Conservation (phyloP, 2,797 vertebrate species). For the Steatocranus sp. region DNA sequence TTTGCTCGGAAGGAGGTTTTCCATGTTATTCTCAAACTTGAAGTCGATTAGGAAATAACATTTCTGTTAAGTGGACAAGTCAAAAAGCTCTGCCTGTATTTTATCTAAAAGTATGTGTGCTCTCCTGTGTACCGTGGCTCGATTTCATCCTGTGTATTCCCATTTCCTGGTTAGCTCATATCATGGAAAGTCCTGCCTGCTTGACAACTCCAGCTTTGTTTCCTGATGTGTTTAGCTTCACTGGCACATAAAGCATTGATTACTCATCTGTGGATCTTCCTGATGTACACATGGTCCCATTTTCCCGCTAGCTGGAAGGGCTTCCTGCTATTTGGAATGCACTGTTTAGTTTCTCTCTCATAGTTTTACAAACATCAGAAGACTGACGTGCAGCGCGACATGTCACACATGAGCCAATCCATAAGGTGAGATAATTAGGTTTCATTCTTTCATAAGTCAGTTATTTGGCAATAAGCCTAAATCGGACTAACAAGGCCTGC, state of each 20-base stretch:
- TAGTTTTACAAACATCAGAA: conserved; percentile 72
- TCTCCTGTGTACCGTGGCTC: conserved; percentile 5
- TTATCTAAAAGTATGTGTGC: neutral
- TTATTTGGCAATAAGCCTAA: conserved; percentile 20
- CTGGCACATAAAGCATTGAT: conserved; percentile 64
- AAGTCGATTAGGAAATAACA: neutral
- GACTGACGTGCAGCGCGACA: conserved; percentile 65
- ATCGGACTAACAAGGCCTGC: conserved; percentile 20
- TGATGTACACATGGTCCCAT: conserved; percentile 72
- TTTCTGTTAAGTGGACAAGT: neutral
- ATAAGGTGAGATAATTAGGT: conserved; percentile 53
- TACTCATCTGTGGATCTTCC: conserved; percentile 76
- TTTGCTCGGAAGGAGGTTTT: neutral
- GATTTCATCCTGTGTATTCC: conserved; percentile 61
- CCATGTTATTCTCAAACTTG: neutral
- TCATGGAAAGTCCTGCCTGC: conserved; percentile 59
- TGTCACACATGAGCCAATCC: conserved; percentile 45
- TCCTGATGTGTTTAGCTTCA: conserved; percentile 67
- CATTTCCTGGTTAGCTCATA: conserved; percentile 59
- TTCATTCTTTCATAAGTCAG: conserved; percentile 37
- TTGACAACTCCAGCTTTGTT: conserved; percentile 56
- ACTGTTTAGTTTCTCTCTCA: conserved; percentile 65
- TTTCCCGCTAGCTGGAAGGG: conserved; percentile 41
- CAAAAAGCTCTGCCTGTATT: neutral
- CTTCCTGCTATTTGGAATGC: conserved; percentile 70